These are phyloP conservation scores for Scaptomyza reducta DNA, from an alignment of 2,888 invertebrate species.

Conservation along the genomic window DNA sequence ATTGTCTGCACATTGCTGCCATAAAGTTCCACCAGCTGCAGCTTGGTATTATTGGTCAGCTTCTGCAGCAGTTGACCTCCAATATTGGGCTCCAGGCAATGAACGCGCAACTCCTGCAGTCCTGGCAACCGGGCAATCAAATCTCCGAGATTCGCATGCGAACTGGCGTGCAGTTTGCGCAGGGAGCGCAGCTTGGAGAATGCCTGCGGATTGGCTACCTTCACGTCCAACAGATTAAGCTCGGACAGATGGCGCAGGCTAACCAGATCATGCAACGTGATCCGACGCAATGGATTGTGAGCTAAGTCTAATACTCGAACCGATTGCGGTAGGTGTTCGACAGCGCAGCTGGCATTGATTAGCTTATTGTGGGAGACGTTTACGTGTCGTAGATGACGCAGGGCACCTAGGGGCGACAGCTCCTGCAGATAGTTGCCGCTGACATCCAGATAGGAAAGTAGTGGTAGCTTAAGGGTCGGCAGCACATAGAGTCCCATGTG, in stretches of 20 bases:
- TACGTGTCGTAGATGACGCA: constrained; percentile 89
- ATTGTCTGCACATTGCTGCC: constrained; percentile 90
- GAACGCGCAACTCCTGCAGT: constrained; percentile 90
- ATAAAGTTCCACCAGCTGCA: constrained; percentile 91
- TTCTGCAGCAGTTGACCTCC: constrained; percentile 88
- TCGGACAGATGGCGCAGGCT: constrained; percentile 89
- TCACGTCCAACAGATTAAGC: constrained; percentile 89
- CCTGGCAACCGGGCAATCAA: constrained; percentile 90
- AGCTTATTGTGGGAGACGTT: constrained; percentile 92
- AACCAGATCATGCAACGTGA: constrained; percentile 86
- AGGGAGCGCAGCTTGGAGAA: constrained; percentile 90
- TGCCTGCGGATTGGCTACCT: constrained; percentile 90
- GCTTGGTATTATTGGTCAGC: constrained; percentile 91
- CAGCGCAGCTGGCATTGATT: constrained; percentile 89
- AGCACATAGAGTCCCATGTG: constrained; percentile 91
- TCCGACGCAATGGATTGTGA: constrained; percentile 91
- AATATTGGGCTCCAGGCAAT: constrained; percentile 90
- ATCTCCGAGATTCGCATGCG: constrained; percentile 89
- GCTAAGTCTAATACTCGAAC: constrained; percentile 92
- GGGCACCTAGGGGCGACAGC: constrained; percentile 89
- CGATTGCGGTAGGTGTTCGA: constrained; percentile 89
- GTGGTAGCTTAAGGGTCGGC: constrained; percentile 91
- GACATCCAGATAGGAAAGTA: constrained; percentile 91
- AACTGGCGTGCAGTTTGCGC: constrained; percentile 90
- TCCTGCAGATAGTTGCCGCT: constrained; percentile 90